Conservation (phyloP, 2,113 vertebrate genomes). For the Caloenas nicobarica region DNA sequence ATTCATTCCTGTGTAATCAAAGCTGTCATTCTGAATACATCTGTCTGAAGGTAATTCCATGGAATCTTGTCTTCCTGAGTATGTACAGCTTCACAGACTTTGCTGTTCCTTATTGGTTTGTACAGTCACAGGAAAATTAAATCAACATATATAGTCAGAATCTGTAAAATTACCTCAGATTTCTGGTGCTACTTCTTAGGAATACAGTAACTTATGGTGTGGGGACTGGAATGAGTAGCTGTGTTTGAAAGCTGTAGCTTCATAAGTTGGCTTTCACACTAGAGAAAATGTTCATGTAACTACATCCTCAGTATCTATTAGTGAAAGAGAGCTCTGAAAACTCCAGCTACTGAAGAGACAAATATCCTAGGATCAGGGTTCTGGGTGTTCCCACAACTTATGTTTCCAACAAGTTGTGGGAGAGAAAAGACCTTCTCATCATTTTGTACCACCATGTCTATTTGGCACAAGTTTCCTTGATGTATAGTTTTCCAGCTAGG, state of each 20-base stretch:
- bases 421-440: not conserved
- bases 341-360: not conserved
- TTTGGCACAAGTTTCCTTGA: not conserved
- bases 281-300: not conserved
- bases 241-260: not conserved
- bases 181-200: not conserved
- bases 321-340: not conserved
- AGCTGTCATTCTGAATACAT: conserved; percentile 12
- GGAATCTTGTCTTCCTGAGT: not conserved
- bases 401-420: not conserved
- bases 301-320: not conserved
- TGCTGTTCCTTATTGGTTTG: not conserved
- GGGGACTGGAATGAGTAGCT: not conserved
- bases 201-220: not conserved
- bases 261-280: not conserved
- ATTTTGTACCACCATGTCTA: not conserved
- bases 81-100: not conserved
- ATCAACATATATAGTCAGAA: not conserved
- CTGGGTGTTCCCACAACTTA: not conserved
- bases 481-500: not conserved
- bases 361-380: not conserved
- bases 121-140: not conserved
- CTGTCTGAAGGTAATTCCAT: not conserved
- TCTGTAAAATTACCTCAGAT: not conserved
- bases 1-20: conserved; percentile 7